Percentiles rank a stretch among this genome's conserved stretches.
phyloP scores from a whole-genome alignment of 2,797 vertebrate species.

The Balearica regulorum region DNA sequence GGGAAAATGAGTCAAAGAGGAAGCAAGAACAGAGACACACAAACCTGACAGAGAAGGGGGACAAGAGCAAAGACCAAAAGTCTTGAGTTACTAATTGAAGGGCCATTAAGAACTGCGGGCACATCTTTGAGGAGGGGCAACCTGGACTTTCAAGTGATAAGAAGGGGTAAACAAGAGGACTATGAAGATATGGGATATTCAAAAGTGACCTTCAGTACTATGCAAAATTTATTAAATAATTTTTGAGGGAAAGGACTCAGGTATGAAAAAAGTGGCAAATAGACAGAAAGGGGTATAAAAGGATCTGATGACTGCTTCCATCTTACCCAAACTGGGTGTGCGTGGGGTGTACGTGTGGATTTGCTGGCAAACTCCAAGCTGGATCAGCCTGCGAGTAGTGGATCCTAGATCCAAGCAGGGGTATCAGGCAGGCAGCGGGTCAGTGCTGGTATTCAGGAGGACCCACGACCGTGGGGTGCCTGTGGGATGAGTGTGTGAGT shows the following conservation, averaged over 20 bases:
- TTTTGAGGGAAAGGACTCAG: not conserved
- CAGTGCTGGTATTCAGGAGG: rapidly evolving
- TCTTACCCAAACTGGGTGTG: not conserved
- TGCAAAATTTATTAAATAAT: not conserved
- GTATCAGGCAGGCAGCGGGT: rapidly evolving
- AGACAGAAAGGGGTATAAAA: not conserved
- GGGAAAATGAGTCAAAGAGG: not conserved
- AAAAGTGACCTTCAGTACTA: not conserved
- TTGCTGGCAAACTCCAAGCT: not conserved
- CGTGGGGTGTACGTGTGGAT: not conserved
- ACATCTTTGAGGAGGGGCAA: not conserved
- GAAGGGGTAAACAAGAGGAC: not conserved
- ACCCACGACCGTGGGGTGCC: rapidly evolving
- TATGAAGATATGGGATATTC: not conserved
- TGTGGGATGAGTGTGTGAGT: not conserved
- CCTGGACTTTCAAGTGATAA: not conserved
- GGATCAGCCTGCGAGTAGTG: not conserved
- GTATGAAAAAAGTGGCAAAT: not conserved
- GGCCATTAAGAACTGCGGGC: not conserved
- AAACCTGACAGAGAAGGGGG: not conserved
- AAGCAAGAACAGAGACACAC: not conserved
- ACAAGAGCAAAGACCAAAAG: not conserved
- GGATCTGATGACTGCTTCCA: not conserved
- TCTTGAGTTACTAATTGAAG: not conserved
- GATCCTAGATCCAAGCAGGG: rapidly evolving